Base-by-base conservation (phyloP, 2,888 invertebrate species). In the Plutella xylostella region DNA sequence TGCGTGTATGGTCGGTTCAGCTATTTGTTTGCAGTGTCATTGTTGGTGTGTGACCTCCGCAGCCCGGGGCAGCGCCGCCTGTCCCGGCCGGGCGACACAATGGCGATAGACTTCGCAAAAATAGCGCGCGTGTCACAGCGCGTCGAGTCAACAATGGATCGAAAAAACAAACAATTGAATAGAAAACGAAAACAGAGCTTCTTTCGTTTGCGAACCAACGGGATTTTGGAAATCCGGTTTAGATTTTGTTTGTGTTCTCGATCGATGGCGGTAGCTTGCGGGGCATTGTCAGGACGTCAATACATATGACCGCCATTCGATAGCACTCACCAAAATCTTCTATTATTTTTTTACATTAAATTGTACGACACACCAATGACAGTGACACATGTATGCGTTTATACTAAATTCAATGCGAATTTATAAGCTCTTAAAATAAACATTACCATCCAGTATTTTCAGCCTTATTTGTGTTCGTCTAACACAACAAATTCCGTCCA, bases 161-260 rank as follows among this genome's bases (percentile, higher is more conserved):
- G 61, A 78, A 79, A 75, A 80, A 80, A 79, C 76, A 78, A 83
- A 80, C 80, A 79, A 73, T 77, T 70, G 65, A 74, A 79, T 79
- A 79, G 79, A 82, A 82, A 82, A 77, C 77, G 79, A 83, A 80
- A 82, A 82, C 78, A 72, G 69, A 73, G 71, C 71, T 73, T 78
- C 72, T 77, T 78, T 70, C 65, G 65, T 70, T 70, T 71, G 73
- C 76, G 65, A 70, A 66, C 55, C 65, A 82, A 82, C 80, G 79
- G 82, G 80, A 82, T 80, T 83, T 82, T 73, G 76, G 72, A 77
- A 79, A 80, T 80, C 83, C 79, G 79, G 82, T 82, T 82, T 72
- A 60, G 58, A 62, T 70, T 75, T 71, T 68, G 69, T 79, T 73
- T 69, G 67, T 61, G 65, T 70, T 66, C 61, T 59, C 55, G 56